These are phyloP conservation scores for Fringilla coelebs DNA, from an alignment of 2,797 vertebrate species.

Conservation along the genomic window DNA sequence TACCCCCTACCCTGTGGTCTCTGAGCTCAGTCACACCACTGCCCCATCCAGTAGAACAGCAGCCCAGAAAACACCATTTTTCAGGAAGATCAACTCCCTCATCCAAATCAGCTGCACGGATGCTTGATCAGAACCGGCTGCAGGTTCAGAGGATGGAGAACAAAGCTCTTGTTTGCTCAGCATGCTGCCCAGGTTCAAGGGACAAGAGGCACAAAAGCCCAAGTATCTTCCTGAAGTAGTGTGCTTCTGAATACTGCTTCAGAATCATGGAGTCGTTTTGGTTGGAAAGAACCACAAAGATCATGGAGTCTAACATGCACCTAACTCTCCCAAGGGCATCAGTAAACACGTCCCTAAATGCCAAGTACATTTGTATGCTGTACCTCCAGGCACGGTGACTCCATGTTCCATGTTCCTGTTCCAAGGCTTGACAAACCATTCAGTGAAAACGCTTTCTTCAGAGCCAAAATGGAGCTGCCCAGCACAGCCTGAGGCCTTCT, in stretches of 20 bases:
- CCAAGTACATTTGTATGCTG: background rate
- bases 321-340: background rate
- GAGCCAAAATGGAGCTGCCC: background rate
- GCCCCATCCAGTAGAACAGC: background rate
- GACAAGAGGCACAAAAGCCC: background rate
- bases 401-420: too few species aligned
- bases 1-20: fast-evolving
- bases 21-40: background rate
- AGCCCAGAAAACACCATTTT: background rate
- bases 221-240: background rate
- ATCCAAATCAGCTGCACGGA: too few species aligned
- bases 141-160: background rate
- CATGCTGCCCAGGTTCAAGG: background rate
- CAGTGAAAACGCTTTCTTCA: too few species aligned
- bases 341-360: background rate
- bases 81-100: background rate
- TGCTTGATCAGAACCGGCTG: too few species aligned
- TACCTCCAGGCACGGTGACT: background rate
- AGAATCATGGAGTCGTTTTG: fast-evolving
- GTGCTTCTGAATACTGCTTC: background rate
- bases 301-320: background rate
- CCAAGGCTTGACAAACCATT: background rate
- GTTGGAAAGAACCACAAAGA: background rate
- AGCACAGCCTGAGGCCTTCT: background rate
- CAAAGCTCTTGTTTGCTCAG: background rate